Evolutionary conservation across 2,797 vertebrate species (phyloP).

Genomic region (Phoebastria nigripes): DNA sequence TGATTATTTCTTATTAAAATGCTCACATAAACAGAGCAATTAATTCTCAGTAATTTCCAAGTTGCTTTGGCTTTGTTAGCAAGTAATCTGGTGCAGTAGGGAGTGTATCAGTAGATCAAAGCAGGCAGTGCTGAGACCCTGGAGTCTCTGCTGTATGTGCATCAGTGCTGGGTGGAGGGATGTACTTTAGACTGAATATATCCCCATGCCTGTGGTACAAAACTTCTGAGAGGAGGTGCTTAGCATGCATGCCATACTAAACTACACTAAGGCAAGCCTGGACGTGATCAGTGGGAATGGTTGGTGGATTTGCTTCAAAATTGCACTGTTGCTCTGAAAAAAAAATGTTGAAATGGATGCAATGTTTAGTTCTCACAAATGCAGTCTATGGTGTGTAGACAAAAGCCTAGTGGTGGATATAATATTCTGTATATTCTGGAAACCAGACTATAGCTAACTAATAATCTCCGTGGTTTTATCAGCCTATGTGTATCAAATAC

Average conservation of each 20-base stretch:
- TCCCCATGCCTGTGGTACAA: not conserved
- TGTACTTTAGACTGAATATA: not conserved
- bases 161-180: not conserved
- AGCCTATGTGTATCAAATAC: not conserved
- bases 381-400: not conserved
- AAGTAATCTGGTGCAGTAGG: not conserved
- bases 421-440: not conserved
- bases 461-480: not conserved
- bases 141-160: not conserved
- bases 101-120: not conserved
- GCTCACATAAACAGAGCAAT: slow-evolving; percentile 17
- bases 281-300: not conserved
- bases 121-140: not conserved
- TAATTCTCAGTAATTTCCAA: not conserved
- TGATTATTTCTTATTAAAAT: slow-evolving; percentile 14
- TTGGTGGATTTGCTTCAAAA: not conserved
- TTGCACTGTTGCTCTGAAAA: not conserved
- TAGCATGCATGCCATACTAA: not conserved
- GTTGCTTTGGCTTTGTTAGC: not conserved
- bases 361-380: not conserved
- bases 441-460: not conserved
- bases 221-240: not conserved
- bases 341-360: not conserved
- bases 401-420: not conserved
- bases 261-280: not conserved